Percentiles rank a stretch among this genome's conserved stretches.
phyloP scores from a whole-genome alignment of 2,888 invertebrate genomes.

The Calameuta pallipes region DNA sequence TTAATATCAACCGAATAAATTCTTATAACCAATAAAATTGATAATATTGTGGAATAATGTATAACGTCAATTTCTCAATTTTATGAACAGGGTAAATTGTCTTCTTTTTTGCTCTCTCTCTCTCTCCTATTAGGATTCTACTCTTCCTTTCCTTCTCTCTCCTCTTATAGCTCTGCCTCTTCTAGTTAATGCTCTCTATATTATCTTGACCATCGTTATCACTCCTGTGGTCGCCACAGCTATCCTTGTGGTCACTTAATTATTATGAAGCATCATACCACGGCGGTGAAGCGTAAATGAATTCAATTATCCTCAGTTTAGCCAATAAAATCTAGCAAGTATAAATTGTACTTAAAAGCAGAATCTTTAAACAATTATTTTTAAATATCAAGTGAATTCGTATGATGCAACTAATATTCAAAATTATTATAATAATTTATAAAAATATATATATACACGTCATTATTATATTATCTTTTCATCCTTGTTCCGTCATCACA shows the following conservation, averaged over 20 bases:
- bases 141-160: background rate
- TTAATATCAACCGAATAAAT: background rate
- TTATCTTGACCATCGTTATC: background rate
- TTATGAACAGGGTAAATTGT: background rate
- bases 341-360: background rate
- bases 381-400: background rate
- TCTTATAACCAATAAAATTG: background rate
- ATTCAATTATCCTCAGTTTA: background rate
- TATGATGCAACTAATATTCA: background rate
- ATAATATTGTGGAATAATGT: background rate
- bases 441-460: too few relatives aligned
- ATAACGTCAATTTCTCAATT: background rate
- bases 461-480: too few relatives aligned
- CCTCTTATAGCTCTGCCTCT: background rate
- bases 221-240: background rate
- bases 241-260: background rate
- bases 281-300: background rate
- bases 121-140: background rate
- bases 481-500: too few relatives aligned
- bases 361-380: background rate
- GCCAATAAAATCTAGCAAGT: background rate
- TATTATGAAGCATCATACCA: background rate
- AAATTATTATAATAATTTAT: background rate
- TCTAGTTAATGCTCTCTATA: background rate
- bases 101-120: background rate